Conservation (phyloP, 1,140 invertebrate species). For the Caerostris darwini region DNA sequence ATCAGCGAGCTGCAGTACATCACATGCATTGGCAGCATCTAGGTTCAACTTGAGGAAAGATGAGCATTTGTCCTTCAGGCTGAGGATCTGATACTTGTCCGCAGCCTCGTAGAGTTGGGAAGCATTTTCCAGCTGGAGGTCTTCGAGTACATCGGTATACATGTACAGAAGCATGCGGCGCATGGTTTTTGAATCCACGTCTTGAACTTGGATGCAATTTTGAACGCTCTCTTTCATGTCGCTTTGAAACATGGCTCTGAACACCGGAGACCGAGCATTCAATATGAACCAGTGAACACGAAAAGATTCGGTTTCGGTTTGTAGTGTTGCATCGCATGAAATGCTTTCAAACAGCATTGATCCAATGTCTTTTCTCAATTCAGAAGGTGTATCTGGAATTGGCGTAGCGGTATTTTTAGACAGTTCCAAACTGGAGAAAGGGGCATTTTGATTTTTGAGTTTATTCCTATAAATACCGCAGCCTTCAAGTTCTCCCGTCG, state of each 20-base stretch:
- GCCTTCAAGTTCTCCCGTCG: too few species aligned
- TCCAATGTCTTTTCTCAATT: not conserved
- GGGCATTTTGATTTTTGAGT: too few species aligned
- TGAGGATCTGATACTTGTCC: not conserved
- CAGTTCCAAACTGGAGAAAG: too few species aligned
- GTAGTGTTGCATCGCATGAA: constrained; percentile 80
- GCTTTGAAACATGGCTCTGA: constrained; percentile 81
- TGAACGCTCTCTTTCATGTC: constrained; percentile 75
- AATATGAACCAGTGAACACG: constrained; percentile 80
- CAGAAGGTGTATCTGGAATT: too few species aligned
- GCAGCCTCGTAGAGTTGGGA: not conserved
- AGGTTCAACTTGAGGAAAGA: not conserved
- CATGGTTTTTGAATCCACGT: not conserved
- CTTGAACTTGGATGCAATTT: not conserved
- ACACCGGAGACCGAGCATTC: constrained; percentile 81
- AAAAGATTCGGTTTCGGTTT: constrained; percentile 79
- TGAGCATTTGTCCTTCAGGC: not conserved
- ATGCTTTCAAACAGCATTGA: not conserved
- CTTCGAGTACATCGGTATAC: not conserved
- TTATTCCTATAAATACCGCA: too few species aligned
- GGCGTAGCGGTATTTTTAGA: too few species aligned
- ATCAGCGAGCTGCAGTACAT: not conserved
- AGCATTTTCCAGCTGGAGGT: not conserved
- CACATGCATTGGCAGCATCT: not conserved
- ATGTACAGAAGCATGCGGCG: not conserved